Evolutionary conservation across 2,888 invertebrate species (phyloP).

Genomic region (Polydrusus cervinus): DNA sequence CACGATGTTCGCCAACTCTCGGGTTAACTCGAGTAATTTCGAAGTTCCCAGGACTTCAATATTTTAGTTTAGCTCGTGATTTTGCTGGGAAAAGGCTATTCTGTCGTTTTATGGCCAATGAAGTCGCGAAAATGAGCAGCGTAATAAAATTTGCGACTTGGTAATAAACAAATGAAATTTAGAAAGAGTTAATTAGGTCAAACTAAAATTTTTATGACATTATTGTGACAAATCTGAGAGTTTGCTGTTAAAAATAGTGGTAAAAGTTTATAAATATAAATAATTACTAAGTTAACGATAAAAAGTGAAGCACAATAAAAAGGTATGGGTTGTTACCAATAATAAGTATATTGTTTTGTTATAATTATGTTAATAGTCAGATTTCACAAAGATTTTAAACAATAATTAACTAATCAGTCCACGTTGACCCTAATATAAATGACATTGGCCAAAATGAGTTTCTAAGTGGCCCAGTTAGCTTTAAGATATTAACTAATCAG

Average conservation of each 20-base stretch:
- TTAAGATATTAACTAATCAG: too few relatives aligned
- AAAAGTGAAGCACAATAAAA: not conserved
- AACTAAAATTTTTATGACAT: not conserved
- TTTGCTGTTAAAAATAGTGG: not conserved
- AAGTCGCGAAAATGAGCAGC: constrained; percentile 20
- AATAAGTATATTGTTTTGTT: too few relatives aligned
- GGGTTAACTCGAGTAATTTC: constrained; percentile 29
- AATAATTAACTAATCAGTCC: too few relatives aligned
- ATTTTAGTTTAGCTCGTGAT: constrained; percentile 42
- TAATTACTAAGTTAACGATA: too few relatives aligned
- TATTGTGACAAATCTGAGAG: not conserved
- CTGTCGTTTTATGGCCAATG: constrained; percentile 11
- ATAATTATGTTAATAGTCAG: too few relatives aligned
- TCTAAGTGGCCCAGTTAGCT: too few relatives aligned
- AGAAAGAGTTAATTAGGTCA: not conserved
- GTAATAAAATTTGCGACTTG: not conserved
- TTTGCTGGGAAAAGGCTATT: constrained; percentile 16
- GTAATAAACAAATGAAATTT: constrained; percentile 2
- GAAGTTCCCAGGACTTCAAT: constrained; percentile 38
- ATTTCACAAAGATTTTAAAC: too few relatives aligned
- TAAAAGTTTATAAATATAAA: not conserved
- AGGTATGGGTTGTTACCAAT: too few relatives aligned
- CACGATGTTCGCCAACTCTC: constrained; percentile 32
- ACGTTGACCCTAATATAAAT: too few relatives aligned
- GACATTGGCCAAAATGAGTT: too few relatives aligned